Evolutionary conservation across 1,140 invertebrate species (phyloP).

Genomic region (Polyergus mexicanus): DNA sequence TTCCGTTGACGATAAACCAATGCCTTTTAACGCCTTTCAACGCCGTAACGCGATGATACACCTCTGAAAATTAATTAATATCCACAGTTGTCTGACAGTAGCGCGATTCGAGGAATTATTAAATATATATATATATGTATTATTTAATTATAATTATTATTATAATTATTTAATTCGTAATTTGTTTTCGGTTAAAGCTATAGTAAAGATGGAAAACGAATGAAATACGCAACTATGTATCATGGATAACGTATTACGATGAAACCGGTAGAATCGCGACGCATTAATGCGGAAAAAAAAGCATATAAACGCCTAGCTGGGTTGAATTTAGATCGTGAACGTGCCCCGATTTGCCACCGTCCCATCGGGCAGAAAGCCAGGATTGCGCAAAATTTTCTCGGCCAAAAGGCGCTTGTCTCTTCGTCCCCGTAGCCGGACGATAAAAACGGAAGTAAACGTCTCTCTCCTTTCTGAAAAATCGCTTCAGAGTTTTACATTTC

Average conservation of each 20-base stretch:
- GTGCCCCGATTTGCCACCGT: slow-evolving; percentile 23
- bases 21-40: background rate
- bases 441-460: background rate
- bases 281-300: slow-evolving; percentile 14
- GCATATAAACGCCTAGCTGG: background rate
- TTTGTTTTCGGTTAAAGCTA: too few species aligned
- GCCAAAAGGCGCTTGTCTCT: slow-evolving; percentile 9
- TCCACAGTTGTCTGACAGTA: too few species aligned
- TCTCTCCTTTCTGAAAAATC: background rate
- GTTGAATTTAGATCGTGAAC: slow-evolving; percentile 53
- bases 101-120: too few species aligned
- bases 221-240: background rate
- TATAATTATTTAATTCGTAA: too few species aligned
- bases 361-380: slow-evolving; percentile 31
- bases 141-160: too few species aligned
- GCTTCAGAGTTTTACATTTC: background rate
- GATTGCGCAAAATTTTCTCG: slow-evolving; percentile 60
- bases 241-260: background rate
- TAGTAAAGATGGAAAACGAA: too few species aligned
- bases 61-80: too few species aligned
- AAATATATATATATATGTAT: too few species aligned
- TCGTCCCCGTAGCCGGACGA: background rate
- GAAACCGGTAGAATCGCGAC: slow-evolving; percentile 11
- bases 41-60: too few species aligned
- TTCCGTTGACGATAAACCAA: slow-evolving; percentile 34